Conservation (phyloP, 2,797 vertebrate genomes). For the Diplodus sargus region DNA sequence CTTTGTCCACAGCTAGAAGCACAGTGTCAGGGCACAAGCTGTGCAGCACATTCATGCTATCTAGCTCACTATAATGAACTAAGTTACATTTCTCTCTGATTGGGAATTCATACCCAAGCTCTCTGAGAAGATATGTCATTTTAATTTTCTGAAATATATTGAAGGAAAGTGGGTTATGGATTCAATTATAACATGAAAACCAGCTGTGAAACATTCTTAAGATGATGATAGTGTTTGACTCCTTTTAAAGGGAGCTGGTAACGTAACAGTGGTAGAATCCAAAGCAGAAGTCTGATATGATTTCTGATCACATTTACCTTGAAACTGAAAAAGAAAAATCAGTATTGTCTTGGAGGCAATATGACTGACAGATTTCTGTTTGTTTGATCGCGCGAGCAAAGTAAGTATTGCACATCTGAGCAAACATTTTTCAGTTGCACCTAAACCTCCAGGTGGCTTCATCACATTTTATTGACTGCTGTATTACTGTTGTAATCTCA, state of each 20-base stretch:
- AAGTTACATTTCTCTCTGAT: slow-evolving; percentile 70
- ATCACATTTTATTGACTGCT: slow-evolving; percentile 32
- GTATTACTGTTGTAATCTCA: slow-evolving; percentile 29
- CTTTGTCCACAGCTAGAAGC: slow-evolving; percentile 51
- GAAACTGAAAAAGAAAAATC: slow-evolving; percentile 41
- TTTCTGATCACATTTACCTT: slow-evolving; percentile 52
- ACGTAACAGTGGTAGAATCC: slow-evolving; percentile 46
- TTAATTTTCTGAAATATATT: slow-evolving; percentile 71
- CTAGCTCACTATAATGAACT: slow-evolving; percentile 58
- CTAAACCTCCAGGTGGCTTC: slow-evolving; percentile 37
- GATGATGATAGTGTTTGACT: slow-evolving; percentile 44
- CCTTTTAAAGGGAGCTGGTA: slow-evolving; percentile 37
- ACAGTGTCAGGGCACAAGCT: slow-evolving; percentile 47
- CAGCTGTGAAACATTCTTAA: slow-evolving; percentile 55
- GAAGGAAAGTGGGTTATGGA: slow-evolving; percentile 51
- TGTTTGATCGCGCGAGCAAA: slow-evolving; percentile 46
- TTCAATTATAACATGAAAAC: slow-evolving; percentile 67
- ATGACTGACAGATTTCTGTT: slow-evolving; percentile 47
- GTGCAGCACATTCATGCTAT: slow-evolving; percentile 59
- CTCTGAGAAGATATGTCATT: slow-evolving; percentile 70
- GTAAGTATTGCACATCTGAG: slow-evolving; percentile 38
- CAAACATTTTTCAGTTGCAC: slow-evolving; percentile 36
- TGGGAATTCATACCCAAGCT: slow-evolving; percentile 58
- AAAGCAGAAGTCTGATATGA: slow-evolving; percentile 30
- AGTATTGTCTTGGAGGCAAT: slow-evolving; percentile 34